Evolutionary conservation across 1,140 invertebrate genomes (phyloP), one percentile per base, ranked within the genome.

Genomic region (Drosophila pseudoobscura): DNA sequence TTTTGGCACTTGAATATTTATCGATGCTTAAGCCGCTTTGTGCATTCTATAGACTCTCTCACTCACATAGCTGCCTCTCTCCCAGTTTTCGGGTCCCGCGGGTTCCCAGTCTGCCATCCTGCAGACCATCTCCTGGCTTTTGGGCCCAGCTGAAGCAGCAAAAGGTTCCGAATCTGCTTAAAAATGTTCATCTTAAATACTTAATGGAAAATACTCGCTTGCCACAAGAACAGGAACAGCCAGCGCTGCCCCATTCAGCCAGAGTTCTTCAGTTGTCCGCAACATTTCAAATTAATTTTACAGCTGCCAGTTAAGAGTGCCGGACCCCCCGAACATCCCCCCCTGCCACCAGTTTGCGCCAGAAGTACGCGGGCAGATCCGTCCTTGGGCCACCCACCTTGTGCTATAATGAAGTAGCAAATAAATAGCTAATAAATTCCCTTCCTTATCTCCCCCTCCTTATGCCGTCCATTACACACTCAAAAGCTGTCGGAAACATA

Each of bases 231-330:
- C 56, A 56, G 35, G 45, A 22, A 69, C 15, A 5, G 8, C 4
- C 39, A 46, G 8, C 47, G 17, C 3, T 7, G n/a, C 24, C 29
- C 8, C 9, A 35, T 7, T 9, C 31, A 9, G 20, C 4, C 9
- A 31, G 31, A 8, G 31, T 9, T 31, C 26, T 24, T 9, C 22
- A 35, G 55, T 39, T 58, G 51, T 74, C 58, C 50, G 50, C 74
- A 77, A 74, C 74, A 82, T 85, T 85, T 85, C 78, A 87, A 85
- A 85, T 85, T 87, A 85, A 85, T 82, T 78, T 85, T 75, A 78
- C 68, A 85, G 80, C 74, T 80, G 82, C 62, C 66, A 60, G 65
- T 75, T 76, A 59, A 13, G 35, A 13, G 35, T 31, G 2, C 31
- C 31, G 35, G 9, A 3, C 31, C 31, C 8, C 7, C 29, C 2